phyloP scores from a whole-genome alignment of 1,140 invertebrate species.

The Drosophila eugracilis region DNA sequence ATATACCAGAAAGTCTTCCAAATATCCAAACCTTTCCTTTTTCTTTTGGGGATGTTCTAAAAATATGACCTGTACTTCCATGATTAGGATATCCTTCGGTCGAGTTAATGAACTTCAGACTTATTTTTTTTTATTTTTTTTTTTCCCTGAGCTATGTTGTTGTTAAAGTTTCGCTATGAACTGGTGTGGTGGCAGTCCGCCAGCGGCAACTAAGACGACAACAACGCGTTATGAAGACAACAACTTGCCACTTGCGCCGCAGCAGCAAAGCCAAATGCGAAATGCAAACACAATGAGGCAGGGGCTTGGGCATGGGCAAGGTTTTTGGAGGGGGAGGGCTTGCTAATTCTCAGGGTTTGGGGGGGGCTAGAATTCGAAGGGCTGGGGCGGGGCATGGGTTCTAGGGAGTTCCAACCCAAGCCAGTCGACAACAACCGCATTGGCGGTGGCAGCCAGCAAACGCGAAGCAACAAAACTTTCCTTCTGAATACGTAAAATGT shows the following conservation, averaged over 20 bases:
- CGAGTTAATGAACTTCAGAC: not conserved
- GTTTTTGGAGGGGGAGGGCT: not conserved
- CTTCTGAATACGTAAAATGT: constrained; percentile 80
- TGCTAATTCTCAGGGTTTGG: not conserved
- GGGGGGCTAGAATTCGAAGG: not conserved
- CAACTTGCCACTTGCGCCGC: constrained; percentile 51
- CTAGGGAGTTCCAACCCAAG: constrained; percentile 8
- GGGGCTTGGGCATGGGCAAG: not conserved
- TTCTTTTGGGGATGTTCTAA: not conserved
- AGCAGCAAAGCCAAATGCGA: constrained; percentile 63
- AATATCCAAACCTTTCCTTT: too few relatives aligned
- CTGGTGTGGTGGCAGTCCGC: constrained; percentile 27
- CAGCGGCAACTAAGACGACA: constrained; percentile 47
- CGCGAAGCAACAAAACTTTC: constrained; percentile 61
- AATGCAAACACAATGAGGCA: constrained; percentile 65
- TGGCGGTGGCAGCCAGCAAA: constrained; percentile 41
- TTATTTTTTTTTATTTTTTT: constrained; percentile 2
- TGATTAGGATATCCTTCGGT: not conserved
- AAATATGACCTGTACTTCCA: not conserved
- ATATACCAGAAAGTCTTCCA: too few relatives aligned
- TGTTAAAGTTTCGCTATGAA: constrained; percentile 45
- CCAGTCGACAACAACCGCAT: constrained; percentile 40
- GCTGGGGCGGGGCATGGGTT: not conserved
- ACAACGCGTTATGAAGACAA: constrained; percentile 60
- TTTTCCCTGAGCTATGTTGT: not conserved